phyloP scores from a whole-genome alignment of 1,140 invertebrate genomes.

The Periplaneta americana region DNA sequence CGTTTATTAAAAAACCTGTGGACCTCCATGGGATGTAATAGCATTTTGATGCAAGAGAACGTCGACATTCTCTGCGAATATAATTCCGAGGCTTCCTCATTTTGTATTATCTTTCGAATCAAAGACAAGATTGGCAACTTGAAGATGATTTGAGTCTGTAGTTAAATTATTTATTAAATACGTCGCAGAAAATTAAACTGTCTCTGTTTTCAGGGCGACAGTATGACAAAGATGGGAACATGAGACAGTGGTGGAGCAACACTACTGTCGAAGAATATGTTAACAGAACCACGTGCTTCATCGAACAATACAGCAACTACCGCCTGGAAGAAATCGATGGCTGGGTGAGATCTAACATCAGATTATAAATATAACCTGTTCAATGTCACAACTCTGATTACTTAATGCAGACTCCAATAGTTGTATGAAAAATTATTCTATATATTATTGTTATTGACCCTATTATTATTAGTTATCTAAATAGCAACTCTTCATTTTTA shows the following conservation, averaged over 20 bases:
- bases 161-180: too few species aligned
- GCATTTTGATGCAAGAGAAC: too few species aligned
- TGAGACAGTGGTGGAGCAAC: conserved; percentile 20
- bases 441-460: background rate
- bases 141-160: too few species aligned
- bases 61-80: too few species aligned
- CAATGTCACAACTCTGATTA: background rate
- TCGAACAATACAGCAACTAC: conserved; percentile 17
- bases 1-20: too few species aligned
- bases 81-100: too few species aligned
- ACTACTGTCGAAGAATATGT: conserved; percentile 13
- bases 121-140: too few species aligned
- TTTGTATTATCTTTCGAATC: too few species aligned
- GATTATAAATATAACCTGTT: background rate
- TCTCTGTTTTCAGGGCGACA: conserved; percentile 15
- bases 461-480: background rate
- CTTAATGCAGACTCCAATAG: background rate
- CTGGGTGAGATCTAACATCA: background rate
- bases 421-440: background rate
- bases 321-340: conserved; percentile 12
- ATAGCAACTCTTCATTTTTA: background rate
- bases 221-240: conserved; percentile 19
- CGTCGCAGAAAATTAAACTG: too few species aligned
- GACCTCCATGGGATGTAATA: too few species aligned
- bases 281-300: conserved; percentile 15